phyloP scores from a whole-genome alignment of 2,797 vertebrate species.

The Gymnoscopelus microlampas region DNA sequence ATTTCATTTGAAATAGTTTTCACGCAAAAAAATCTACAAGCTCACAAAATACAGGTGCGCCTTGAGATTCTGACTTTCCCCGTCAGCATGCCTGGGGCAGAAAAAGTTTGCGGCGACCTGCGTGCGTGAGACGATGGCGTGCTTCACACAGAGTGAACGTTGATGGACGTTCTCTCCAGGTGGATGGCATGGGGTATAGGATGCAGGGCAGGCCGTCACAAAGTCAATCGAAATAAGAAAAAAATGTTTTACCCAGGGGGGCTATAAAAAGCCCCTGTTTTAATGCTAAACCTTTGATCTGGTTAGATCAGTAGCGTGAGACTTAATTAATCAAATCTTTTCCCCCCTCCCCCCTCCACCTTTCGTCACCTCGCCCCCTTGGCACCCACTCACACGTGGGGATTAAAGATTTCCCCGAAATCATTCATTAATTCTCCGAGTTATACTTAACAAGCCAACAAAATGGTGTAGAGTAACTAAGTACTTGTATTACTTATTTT shows the following conservation, averaged over 20 bases:
- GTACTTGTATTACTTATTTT: no score
- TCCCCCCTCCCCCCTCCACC: not conserved
- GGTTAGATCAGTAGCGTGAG: conserved; percentile 54
- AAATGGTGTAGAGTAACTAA: no score
- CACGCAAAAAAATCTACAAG: no score
- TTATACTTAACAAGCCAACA: conserved; percentile 59
- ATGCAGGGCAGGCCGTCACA: conserved; percentile 11
- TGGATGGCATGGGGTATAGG: no score
- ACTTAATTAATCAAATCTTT: conserved; percentile 56
- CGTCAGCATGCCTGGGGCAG: no score
- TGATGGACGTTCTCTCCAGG: no score
- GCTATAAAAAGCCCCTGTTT: conserved; percentile 56
- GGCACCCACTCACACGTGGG: conserved; percentile 40
- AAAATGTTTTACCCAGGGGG: conserved; percentile 25
- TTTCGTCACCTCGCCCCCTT: conserved; percentile 55
- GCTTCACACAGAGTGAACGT: no score
- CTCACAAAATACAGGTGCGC: no score
- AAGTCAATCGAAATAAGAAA: conserved; percentile 25
- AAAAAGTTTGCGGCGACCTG: no score
- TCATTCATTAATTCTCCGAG: conserved; percentile 58
- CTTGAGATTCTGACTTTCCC: no score
- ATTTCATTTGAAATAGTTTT: no score
- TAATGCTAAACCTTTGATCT: conserved; percentile 69
- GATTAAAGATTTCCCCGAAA: conserved; percentile 60
- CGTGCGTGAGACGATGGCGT: no score